These are phyloP conservation scores for Pammene aurita DNA, from an alignment of 2,888 invertebrate genomes.

Conservation along the genomic window DNA sequence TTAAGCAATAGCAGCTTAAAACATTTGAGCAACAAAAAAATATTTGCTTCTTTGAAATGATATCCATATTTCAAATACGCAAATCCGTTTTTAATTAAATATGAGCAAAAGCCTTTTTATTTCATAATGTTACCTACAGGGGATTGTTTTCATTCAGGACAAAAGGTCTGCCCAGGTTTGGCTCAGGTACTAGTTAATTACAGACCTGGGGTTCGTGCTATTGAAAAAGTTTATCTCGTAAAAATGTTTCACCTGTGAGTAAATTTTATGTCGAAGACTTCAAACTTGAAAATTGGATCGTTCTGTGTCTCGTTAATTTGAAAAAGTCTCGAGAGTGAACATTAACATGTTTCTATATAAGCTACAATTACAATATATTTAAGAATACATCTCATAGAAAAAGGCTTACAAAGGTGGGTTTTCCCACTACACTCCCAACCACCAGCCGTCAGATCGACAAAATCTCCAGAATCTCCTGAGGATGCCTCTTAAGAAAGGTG, in stretches of 20 bases:
- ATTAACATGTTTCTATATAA: too few relatives aligned
- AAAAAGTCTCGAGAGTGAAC: background rate
- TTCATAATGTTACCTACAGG: constrained; percentile 12
- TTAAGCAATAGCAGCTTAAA: too few relatives aligned
- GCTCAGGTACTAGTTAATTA: constrained; percentile 20
- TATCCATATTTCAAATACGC: constrained; percentile 23
- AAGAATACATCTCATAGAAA: too few relatives aligned
- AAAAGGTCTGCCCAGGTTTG: constrained; percentile 21
- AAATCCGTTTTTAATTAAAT: constrained; percentile 27
- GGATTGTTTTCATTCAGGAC: constrained; percentile 28
- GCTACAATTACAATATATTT: too few relatives aligned
- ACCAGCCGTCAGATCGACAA: too few relatives aligned
- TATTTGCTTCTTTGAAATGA: background rate
- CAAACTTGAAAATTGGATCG: constrained; percentile 10
- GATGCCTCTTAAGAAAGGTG: too few relatives aligned
- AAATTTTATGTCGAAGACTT: constrained; percentile 22
- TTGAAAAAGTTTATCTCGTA: constrained; percentile 21
- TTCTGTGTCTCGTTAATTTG: background rate
- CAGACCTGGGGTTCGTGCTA: constrained; percentile 19
- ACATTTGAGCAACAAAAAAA: background rate
- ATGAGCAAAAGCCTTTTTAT: constrained; percentile 16
- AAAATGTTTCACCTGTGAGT: constrained; percentile 25
- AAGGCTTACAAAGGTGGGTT: too few relatives aligned
- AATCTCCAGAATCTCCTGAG: too few relatives aligned
- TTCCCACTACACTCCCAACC: too few relatives aligned